A percentile compares a stretch with the other conserved stretches of the same genome.
phyloP scores from a whole-genome alignment of 2,113 vertebrate genomes.

The Daubentonia madagascariensis region DNA sequence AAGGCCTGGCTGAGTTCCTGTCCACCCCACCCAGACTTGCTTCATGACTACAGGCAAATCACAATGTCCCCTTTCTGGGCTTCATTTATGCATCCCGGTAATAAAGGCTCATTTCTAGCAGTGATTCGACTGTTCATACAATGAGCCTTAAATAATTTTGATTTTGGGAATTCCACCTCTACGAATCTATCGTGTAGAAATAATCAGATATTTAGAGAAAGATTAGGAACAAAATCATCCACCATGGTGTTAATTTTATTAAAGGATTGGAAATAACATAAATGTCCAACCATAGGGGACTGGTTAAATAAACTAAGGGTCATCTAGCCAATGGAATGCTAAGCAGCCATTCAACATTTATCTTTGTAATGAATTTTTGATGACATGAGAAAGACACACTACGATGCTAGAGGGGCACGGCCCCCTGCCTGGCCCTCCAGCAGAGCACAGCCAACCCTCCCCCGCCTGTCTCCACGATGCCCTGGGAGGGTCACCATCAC shows the following conservation, averaged over 20 bases:
- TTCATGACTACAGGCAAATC: background rate
- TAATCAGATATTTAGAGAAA: background rate
- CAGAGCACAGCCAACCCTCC: background rate
- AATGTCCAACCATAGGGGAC: background rate
- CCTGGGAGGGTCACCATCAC: background rate
- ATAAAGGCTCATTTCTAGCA: background rate
- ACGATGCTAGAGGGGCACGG: background rate
- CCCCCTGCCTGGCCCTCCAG: background rate
- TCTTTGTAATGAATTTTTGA: background rate
- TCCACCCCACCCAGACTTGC: no score
- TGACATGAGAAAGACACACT: background rate
- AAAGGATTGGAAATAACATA: background rate
- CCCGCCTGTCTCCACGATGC: background rate
- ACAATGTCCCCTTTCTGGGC: background rate
- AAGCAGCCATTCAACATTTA: background rate
- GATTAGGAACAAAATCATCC: background rate
- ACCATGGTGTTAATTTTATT: background rate
- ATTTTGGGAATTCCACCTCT: background rate
- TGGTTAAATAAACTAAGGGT: background rate
- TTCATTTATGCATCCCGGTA: background rate
- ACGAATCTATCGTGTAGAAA: background rate
- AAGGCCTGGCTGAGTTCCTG: rapidly evolving
- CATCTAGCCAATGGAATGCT: background rate
- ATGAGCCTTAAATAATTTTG: background rate
- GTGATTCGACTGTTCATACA: background rate